Percentiles rank a stretch among this genome's conserved stretches.
Conservation (phyloP, 2,113 vertebrate genomes). For the Trogon surrucura region DNA sequence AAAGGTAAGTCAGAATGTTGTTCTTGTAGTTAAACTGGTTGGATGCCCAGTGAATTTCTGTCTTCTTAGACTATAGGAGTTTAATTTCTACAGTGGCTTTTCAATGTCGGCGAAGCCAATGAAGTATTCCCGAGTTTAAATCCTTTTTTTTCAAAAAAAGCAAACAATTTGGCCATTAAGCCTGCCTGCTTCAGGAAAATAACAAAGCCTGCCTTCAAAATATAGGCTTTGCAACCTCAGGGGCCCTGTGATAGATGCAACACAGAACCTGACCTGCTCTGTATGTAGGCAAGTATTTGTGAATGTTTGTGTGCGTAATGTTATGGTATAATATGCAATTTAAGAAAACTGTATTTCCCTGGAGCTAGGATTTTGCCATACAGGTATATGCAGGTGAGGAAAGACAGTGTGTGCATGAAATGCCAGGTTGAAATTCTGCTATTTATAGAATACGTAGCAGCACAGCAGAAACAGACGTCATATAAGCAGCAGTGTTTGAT, state of each 20-base stretch:
- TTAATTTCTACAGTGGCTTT: neutral
- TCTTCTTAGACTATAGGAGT: neutral
- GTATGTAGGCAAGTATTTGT: neutral
- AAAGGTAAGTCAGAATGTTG: neutral
- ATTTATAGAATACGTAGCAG: neutral
- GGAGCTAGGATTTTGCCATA: neutral
- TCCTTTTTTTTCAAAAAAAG: neutral
- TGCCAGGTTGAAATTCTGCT: neutral
- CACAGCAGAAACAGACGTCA: neutral
- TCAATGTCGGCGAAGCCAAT: neutral
- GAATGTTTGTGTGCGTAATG: neutral
- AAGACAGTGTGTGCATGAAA: neutral
- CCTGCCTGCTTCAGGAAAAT: neutral
- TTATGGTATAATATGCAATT: neutral
- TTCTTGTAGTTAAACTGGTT: neutral
- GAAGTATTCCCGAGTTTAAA: neutral
- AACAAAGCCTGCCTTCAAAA: neutral
- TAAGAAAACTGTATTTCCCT: neutral
- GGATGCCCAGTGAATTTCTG: neutral
- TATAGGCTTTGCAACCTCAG: neutral
- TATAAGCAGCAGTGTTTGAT: neutral
- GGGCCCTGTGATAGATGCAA: rapidly evolving
- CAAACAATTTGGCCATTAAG: neutral
- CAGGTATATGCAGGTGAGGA: neutral
- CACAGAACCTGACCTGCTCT: neutral